Conservation (phyloP, 2,888 invertebrate genomes). For the Aphrophora alni region DNA sequence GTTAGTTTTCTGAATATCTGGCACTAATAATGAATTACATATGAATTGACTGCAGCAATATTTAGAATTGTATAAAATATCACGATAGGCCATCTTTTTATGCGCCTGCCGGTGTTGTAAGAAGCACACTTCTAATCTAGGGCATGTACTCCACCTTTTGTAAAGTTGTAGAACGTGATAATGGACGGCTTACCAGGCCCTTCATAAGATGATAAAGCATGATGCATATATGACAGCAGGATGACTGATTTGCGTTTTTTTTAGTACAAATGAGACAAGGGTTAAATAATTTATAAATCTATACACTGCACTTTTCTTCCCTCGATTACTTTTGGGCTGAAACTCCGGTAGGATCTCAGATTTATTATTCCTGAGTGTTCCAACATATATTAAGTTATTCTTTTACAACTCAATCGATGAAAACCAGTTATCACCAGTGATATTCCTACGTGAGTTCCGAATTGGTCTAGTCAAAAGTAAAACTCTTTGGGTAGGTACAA, state of each 20-base stretch:
- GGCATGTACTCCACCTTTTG: conserved; percentile 29
- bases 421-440: conserved; percentile 53
- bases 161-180: conserved; percentile 31
- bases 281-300: not conserved
- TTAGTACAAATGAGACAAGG: conserved; percentile 30
- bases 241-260: conserved; percentile 32
- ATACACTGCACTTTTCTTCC: not conserved
- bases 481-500: conserved; percentile 50
- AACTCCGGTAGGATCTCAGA: conserved; percentile 29
- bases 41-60: too few relatives aligned
- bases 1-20: too few relatives aligned
- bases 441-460: conserved; percentile 50
- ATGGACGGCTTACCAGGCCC: conserved; percentile 30
- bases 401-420: conserved; percentile 44
- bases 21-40: too few relatives aligned
- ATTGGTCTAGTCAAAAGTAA: conserved; percentile 48
- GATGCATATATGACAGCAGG: conserved; percentile 40
- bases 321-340: not conserved
- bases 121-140: conserved; percentile 38
- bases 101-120: conserved; percentile 29
- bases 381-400: not conserved
- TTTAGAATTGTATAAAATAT: conserved; percentile 9
- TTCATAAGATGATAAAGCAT: not conserved
- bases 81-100: not conserved
- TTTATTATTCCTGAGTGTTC: conserved; percentile 28